Evolutionary conservation across 2,113 vertebrate species (phyloP).

Genomic region (Dicrurus megarhynchus): DNA sequence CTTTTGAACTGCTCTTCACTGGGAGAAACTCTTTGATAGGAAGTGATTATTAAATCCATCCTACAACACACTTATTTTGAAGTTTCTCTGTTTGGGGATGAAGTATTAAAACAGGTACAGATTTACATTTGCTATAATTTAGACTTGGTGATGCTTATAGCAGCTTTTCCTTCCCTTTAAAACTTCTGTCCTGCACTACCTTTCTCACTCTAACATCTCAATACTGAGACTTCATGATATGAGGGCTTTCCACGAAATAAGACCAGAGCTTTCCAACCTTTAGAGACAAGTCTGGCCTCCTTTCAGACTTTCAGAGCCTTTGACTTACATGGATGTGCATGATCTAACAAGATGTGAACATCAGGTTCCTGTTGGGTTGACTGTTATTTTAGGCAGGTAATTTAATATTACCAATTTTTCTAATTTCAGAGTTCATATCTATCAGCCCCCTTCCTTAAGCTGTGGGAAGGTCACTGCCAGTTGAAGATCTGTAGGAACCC

Average conservation of each 20-base stretch:
- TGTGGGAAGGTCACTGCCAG: background rate
- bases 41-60: background rate
- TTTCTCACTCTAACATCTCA: background rate
- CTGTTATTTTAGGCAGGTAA: background rate
- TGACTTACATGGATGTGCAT: background rate
- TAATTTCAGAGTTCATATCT: background rate
- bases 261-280: background rate
- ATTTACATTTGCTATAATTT: background rate
- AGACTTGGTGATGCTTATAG: background rate
- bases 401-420: background rate
- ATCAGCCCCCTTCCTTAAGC: background rate
- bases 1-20: background rate
- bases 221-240: background rate
- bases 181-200: background rate
- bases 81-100: background rate
- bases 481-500: background rate
- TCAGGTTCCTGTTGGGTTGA: background rate
- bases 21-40: background rate
- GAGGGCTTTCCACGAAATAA: background rate
- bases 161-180: background rate
- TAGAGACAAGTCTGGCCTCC: background rate
- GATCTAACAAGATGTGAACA: background rate
- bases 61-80: background rate
- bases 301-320: background rate
- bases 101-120: background rate